Evolutionary conservation across 2,888 invertebrate species (phyloP).

Genomic region (Ophion obscuratus): DNA sequence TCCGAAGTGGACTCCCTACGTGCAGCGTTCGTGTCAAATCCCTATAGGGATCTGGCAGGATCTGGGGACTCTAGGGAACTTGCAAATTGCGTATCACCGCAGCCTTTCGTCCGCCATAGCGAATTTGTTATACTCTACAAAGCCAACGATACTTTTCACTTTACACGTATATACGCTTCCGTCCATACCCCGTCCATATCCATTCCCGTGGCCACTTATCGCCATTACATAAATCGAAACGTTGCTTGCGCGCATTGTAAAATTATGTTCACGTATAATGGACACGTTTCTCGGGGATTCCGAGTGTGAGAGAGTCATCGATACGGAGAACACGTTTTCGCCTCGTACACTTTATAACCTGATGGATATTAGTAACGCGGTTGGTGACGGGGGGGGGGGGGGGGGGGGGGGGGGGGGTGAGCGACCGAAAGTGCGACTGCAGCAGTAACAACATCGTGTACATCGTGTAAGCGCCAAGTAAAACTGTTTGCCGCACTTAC

Average conservation of each 20-base stretch:
- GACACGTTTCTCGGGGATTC: slow-evolving; percentile 53
- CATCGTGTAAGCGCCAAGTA: slow-evolving; percentile 28
- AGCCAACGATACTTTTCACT: neutral
- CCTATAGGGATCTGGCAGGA: too few species aligned
- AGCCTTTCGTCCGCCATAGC: too few species aligned
- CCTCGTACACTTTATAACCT: slow-evolving; percentile 15
- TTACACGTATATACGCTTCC: slow-evolving; percentile 5
- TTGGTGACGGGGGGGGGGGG: too few species aligned
- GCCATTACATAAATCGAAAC: slow-evolving; percentile 49
- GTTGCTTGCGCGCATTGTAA: slow-evolving; percentile 35
- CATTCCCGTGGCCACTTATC: slow-evolving; percentile 35
- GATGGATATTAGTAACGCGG: neutral
- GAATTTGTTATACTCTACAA: too few species aligned
- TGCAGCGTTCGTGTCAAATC: too few species aligned
- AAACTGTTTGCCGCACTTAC: neutral
- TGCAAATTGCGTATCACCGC: too few species aligned
- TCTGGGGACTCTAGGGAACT: too few species aligned
- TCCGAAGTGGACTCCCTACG: too few species aligned
- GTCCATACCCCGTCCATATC: neutral
- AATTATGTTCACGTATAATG: slow-evolving; percentile 59
- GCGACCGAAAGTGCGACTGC: slow-evolving; percentile 43
- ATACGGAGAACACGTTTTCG: slow-evolving; percentile 21
- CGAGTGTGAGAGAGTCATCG: slow-evolving; percentile 10
- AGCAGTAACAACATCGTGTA: slow-evolving; percentile 35
- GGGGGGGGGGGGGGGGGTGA: neutral